Evolutionary conservation across 1,140 invertebrate species (phyloP).

Genomic region (Drosophila orena): DNA sequence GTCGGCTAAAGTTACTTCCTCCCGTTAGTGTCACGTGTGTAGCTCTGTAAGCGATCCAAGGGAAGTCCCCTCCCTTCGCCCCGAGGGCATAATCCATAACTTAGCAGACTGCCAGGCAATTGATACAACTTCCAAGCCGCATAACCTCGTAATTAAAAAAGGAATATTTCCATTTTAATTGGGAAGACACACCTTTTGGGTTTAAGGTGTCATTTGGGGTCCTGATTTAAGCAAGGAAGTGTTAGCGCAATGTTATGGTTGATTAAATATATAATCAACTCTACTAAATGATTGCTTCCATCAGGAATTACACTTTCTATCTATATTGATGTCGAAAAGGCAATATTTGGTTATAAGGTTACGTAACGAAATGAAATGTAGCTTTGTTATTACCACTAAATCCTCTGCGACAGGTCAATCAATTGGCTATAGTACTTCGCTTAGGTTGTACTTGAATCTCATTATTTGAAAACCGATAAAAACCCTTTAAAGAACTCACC

Average conservation of each 20-base stretch:
- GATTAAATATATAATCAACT: background rate
- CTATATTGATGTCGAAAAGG: too few species aligned
- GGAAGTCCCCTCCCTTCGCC: slow-evolving; percentile 63
- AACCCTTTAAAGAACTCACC: background rate
- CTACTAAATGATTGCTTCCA: too few species aligned
- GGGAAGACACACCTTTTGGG: background rate
- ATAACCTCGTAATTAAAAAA: slow-evolving; percentile 40
- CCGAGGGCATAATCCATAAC: slow-evolving; percentile 82
- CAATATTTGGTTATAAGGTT: too few species aligned
- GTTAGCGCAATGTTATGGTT: background rate
- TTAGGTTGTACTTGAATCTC: slow-evolving; percentile 56
- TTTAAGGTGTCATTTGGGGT: background rate
- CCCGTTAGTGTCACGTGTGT: slow-evolving; percentile 48
- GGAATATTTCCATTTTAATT: slow-evolving; percentile 41
- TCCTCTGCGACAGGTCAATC: background rate
- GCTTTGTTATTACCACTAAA: too few species aligned
- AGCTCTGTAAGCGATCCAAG: slow-evolving; percentile 73
- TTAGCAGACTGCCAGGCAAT: slow-evolving; percentile 76
- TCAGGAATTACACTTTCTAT: too few species aligned
- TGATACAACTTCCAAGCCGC: slow-evolving; percentile 67
- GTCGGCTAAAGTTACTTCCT: slow-evolving; percentile 51
- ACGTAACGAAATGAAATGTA: too few species aligned
- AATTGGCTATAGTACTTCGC: slow-evolving; percentile 24
- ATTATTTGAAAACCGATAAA: slow-evolving; percentile 58
- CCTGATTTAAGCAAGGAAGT: too few species aligned